These are phyloP conservation scores for Tetragnatha versicolor DNA, from an alignment of 1,140 invertebrate species.

Conservation along the genomic window DNA sequence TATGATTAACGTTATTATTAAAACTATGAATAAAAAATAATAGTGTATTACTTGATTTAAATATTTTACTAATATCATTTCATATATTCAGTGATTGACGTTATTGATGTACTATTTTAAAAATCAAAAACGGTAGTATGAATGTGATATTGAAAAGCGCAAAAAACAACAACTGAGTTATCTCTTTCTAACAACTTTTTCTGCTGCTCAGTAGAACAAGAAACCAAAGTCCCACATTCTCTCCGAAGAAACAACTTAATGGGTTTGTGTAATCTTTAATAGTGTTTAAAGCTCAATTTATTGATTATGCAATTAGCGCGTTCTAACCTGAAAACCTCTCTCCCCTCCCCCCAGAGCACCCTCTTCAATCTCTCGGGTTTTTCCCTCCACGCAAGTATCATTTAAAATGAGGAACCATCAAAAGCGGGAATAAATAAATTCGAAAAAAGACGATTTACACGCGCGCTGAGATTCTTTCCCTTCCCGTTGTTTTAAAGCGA, in stretches of 20 bases:
- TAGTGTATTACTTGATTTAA: not conserved
- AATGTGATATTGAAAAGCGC: too few species aligned
- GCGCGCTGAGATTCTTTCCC: slow-evolving; percentile 17
- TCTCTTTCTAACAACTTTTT: too few species aligned
- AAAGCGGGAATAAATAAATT: slow-evolving; percentile 45
- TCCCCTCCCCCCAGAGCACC: not conserved
- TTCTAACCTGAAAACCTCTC: slow-evolving; percentile 1
- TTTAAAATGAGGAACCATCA: slow-evolving; percentile 30
- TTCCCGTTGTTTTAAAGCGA: slow-evolving; percentile 37
- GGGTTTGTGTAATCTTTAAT: slow-evolving; percentile 44
- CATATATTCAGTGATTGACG: not conserved
- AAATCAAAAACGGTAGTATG: too few species aligned
- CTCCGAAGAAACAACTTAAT: too few species aligned
- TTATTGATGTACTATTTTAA: too few species aligned
- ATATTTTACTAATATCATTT: not conserved
- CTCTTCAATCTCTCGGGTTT: slow-evolving; percentile 6
- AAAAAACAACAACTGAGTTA: too few species aligned
- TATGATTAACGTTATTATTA: not conserved
- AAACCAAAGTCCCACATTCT: too few species aligned
- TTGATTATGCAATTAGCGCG: slow-evolving; percentile 47
- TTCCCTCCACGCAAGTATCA: slow-evolving; percentile 27
- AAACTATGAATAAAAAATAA: not conserved
- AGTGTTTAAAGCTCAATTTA: slow-evolving; percentile 47
- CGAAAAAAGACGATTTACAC: slow-evolving; percentile 20
- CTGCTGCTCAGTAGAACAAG: too few species aligned